These are phyloP conservation scores for Syngnathus scovelli DNA, from an alignment of 2,113 vertebrate genomes.

Conservation along the genomic window DNA sequence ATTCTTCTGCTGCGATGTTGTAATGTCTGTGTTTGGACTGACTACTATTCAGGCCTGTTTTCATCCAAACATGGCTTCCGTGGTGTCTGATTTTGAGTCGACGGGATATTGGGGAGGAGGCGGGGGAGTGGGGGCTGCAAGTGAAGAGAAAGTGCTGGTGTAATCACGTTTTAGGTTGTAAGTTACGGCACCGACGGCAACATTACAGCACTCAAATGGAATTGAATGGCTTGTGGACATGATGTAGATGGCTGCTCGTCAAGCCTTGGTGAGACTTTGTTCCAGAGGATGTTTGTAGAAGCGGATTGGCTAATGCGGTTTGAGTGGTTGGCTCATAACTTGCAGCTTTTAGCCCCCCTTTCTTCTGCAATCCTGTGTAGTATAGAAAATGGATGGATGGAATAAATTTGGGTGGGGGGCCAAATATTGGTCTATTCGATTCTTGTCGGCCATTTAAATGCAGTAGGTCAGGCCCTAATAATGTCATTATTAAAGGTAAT, in stretches of 20 bases:
- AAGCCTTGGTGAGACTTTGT: conserved; percentile 10
- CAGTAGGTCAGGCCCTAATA: too few species aligned
- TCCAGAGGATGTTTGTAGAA: conserved; percentile 17
- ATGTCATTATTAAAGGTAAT: not conserved
- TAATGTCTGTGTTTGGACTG: conserved; percentile 56
- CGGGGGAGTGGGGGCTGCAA: not conserved
- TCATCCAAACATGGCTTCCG: conserved; percentile 54
- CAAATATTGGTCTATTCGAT: too few species aligned
- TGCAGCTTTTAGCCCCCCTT: not conserved
- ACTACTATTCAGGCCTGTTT: conserved; percentile 52
- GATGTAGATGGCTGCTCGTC: conserved; percentile 22
- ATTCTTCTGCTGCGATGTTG: conserved; percentile 24
- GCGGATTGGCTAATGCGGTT: not conserved
- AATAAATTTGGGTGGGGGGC: too few species aligned
- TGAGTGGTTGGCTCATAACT: not conserved
- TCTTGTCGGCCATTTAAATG: too few species aligned
- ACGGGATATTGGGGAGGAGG: conserved; percentile 9
- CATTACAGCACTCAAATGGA: conserved; percentile 36
- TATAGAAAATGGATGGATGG: too few species aligned
- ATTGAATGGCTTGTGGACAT: conserved; percentile 27
- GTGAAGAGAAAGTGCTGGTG: conserved; percentile 56
- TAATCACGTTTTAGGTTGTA: conserved; percentile 45
- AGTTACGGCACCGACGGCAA: conserved; percentile 40
- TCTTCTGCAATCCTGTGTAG: not conserved
- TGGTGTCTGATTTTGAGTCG: conserved; percentile 44